phyloP scores from a whole-genome alignment of 2,888 invertebrate genomes.

The Polyommatus iphigenia region DNA sequence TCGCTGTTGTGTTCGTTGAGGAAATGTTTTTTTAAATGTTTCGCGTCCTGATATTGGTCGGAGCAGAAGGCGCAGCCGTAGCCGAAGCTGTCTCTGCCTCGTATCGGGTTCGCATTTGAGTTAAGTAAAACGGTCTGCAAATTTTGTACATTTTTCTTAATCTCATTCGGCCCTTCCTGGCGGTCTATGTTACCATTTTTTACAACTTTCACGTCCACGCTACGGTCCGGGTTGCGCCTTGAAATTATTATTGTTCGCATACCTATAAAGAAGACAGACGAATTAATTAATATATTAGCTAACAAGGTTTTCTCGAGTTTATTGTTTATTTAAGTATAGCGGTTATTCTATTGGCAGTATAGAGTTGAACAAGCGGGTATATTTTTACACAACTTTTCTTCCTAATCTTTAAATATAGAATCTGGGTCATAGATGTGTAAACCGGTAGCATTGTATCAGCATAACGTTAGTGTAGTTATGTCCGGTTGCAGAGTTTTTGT shows the following conservation, averaged over 20 bases:
- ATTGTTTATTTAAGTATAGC: not conserved
- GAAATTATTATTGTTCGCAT: slow-evolving; percentile 45
- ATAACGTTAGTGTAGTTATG: not conserved
- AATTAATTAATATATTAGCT: slow-evolving; percentile 34
- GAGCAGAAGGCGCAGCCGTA: slow-evolving; percentile 55
- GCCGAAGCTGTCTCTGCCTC: slow-evolving; percentile 50
- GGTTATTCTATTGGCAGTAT: not conserved
- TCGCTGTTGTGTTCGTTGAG: slow-evolving; percentile 53
- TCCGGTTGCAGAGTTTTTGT: too few species aligned
- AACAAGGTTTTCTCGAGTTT: not conserved
- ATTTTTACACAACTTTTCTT: not conserved
- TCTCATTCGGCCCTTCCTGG: slow-evolving; percentile 39
- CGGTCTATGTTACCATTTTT: slow-evolving; percentile 21
- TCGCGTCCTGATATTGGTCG: slow-evolving; percentile 50
- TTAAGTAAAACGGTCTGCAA: slow-evolving; percentile 50
- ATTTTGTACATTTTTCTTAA: slow-evolving; percentile 51
- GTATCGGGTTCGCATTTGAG: slow-evolving; percentile 60
- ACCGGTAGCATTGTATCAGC: not conserved
- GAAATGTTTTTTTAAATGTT: slow-evolving; percentile 53
- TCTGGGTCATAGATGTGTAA: not conserved
- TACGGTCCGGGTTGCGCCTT: slow-evolving; percentile 42
- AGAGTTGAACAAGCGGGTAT: not conserved
- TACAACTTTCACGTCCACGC: slow-evolving; percentile 49
- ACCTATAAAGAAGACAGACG: slow-evolving; percentile 57
- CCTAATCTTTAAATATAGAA: not conserved